phyloP scores from a whole-genome alignment of 2,113 vertebrate genomes.

The Channa argus region DNA sequence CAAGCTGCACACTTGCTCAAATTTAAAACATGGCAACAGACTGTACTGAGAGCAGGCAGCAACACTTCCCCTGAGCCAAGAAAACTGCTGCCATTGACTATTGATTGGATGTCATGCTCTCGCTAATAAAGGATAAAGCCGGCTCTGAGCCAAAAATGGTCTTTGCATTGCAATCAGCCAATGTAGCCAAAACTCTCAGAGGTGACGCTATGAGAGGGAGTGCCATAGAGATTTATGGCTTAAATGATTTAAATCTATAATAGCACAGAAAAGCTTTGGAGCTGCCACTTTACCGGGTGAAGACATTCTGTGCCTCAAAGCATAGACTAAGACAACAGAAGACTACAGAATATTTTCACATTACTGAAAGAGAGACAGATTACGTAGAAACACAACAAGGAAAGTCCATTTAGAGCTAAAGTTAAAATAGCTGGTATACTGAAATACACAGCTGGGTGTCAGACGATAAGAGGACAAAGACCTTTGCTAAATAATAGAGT shows the following conservation, averaged over 20 bases:
- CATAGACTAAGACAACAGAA: conserved; percentile 1
- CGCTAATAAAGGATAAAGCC: conserved; percentile 67
- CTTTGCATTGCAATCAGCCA: conserved; percentile 64
- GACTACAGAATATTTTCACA: conserved; percentile 39
- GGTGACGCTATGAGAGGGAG: conserved; percentile 49
- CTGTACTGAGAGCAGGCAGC: conserved; percentile 13
- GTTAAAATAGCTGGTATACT: conserved; percentile 67
- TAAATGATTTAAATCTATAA: conserved; percentile 68
- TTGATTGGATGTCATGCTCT: conserved; percentile 59
- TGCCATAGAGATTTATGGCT: conserved; percentile 53
- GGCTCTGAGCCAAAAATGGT: conserved; percentile 59
- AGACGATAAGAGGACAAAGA: conserved; percentile 69
- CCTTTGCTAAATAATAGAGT: conserved; percentile 72
- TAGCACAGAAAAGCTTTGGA: conserved; percentile 54
- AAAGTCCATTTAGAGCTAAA: conserved; percentile 80
- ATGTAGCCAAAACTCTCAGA: conserved; percentile 52
- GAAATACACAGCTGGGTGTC: conserved; percentile 70
- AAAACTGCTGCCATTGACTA: conserved; percentile 47
- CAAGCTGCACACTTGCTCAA: conserved; percentile 40
- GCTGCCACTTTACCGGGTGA: conserved; percentile 55
- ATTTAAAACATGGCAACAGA: conserved; percentile 43
- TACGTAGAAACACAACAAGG: conserved; percentile 71
- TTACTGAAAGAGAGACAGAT: conserved; percentile 29
- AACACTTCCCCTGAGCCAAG: conserved; percentile 37
- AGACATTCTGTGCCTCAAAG: conserved; percentile 42